phyloP scores from a whole-genome alignment of 2,113 vertebrate genomes.

The Pitta sordida region DNA sequence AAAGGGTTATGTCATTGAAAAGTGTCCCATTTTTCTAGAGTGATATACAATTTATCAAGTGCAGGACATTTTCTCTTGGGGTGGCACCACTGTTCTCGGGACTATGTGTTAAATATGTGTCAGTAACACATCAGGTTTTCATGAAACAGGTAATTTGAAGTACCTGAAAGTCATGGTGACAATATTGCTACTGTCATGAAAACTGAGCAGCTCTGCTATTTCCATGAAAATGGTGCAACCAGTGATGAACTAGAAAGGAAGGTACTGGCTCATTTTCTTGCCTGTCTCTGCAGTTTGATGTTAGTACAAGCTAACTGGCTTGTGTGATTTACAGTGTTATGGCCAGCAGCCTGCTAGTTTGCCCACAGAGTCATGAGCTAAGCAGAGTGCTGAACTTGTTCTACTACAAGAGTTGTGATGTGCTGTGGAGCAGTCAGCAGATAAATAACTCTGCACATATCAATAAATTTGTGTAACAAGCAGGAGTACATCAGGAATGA shows the following conservation, averaged over 20 bases:
- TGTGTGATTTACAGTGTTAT: neutral
- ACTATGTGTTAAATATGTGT: neutral
- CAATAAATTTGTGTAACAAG: neutral
- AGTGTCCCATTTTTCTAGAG: neutral
- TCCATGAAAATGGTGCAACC: neutral
- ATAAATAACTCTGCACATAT: neutral
- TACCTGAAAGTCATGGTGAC: neutral
- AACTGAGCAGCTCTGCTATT: neutral
- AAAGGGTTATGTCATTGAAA: neutral
- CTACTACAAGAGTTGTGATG: neutral
- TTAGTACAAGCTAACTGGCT: neutral
- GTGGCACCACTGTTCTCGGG: neutral
- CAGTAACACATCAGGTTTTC: neutral
- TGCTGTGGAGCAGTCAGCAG: neutral
- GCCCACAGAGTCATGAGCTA: neutral
- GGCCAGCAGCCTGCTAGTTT: neutral
- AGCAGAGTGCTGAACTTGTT: neutral
- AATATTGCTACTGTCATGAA: neutral
- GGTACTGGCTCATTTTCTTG: neutral
- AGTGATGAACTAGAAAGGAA: neutral
- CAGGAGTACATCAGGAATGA: neutral
- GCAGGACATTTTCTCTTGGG: neutral
- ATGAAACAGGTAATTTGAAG: neutral
- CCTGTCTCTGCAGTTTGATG: neutral
- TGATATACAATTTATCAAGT: neutral